phyloP scores from a whole-genome alignment of 37 sponge, comb jelly and placozoan genomes.

The Halichondria panicea region DNA sequence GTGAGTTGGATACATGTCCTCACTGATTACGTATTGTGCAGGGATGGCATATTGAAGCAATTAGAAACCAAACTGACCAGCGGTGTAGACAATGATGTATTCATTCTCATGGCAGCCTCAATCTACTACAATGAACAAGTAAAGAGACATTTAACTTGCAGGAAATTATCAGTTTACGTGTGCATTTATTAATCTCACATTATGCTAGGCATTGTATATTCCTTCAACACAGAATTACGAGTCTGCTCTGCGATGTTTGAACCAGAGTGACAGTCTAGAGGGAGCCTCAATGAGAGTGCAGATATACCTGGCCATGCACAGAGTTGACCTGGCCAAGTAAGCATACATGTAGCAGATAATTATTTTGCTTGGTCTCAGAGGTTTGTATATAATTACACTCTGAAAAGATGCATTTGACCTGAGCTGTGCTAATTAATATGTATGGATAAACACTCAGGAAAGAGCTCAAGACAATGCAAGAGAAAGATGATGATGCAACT shows the following conservation, averaged over 20 bases:
- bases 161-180: background rate
- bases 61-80: slow-evolving; percentile 67
- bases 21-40: slow-evolving; percentile 14
- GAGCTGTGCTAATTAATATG: too few species aligned
- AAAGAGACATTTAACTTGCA: too few species aligned
- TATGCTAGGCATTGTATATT: background rate
- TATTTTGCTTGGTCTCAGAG: background rate
- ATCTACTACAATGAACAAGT: slow-evolving; percentile 71
- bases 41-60: slow-evolving; percentile 57
- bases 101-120: slow-evolving; percentile 83
- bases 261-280: slow-evolving; percentile 83
- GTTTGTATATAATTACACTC: slow-evolving; percentile 7
- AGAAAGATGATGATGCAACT: slow-evolving; percentile 95
- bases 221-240: slow-evolving; percentile 86
- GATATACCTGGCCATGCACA: slow-evolving; percentile 82
- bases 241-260: slow-evolving; percentile 69
- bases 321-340: slow-evolving; percentile 94
- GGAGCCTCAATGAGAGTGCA: slow-evolving; percentile 86
- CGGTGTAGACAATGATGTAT: slow-evolving; percentile 82
- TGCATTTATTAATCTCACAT: background rate
- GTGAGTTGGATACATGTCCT: background rate
- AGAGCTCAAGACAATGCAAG: slow-evolving; percentile 93
- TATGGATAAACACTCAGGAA: too few species aligned
- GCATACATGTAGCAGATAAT: background rate
- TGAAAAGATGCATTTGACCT: background rate